phyloP scores from a whole-genome alignment of 2,888 invertebrate species.

The Drosophila cognata region DNA sequence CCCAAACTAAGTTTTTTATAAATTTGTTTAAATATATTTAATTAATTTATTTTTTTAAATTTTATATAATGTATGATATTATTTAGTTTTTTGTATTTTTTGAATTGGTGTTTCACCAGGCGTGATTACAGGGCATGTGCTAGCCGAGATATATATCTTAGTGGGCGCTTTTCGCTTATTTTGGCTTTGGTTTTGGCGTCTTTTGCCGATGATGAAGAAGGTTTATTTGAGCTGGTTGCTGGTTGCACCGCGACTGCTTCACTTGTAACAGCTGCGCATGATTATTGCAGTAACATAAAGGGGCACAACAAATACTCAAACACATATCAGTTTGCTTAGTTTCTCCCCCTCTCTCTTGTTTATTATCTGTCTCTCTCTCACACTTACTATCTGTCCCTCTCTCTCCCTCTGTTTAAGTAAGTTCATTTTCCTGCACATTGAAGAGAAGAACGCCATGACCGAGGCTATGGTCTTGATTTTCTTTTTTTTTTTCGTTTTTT shows the following conservation, averaged over 20 bases:
- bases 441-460: conserved; percentile 22
- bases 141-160: neutral
- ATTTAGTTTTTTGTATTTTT: neutral
- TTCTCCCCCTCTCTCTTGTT: neutral
- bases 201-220: conserved; percentile 10
- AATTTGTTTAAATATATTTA: too few species aligned
- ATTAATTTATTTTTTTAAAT: neutral
- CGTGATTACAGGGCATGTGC: neutral
- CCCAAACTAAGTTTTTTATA: too few species aligned
- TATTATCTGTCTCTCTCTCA: conserved; percentile 8
- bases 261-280: conserved; percentile 61
- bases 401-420: conserved; percentile 33
- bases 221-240: conserved; percentile 6
- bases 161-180: neutral
- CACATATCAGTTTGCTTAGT: conserved; percentile 41
- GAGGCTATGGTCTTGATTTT: conserved; percentile 59
- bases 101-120: neutral
- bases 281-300: conserved; percentile 50
- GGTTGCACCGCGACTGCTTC: conserved; percentile 23
- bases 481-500: conserved; percentile 49
- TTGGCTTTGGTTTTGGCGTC: conserved; percentile 17
- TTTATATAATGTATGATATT: neutral
- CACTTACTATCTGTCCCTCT: conserved; percentile 18
- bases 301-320: conserved; percentile 16
- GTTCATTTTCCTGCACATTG: conserved; percentile 23